Base-by-base conservation (phyloP, 2,888 invertebrate genomes). In the Ischnus inquisitorius region DNA sequence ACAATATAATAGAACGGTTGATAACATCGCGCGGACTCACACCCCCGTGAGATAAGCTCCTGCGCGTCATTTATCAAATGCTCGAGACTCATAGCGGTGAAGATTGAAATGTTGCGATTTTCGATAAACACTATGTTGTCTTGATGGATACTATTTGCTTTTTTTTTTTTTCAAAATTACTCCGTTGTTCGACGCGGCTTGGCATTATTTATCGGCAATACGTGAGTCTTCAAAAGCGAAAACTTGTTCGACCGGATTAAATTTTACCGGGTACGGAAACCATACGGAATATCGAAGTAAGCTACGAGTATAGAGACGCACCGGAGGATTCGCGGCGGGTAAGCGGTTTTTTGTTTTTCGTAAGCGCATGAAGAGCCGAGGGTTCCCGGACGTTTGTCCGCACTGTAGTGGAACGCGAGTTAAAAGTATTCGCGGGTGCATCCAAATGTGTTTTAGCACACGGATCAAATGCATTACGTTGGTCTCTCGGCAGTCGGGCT, bases 371-470 rank as follows among this genome's bases (percentile, higher is more conserved):
- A 88, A 87, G 85, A 71, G 43, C 83, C 83, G 79, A 83, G 83
- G 88, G 86, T 86, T 48, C 43, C 54, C 22, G 10, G 1, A 4
- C 16, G 79, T 19, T 69, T 48, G 62, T 67, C 43, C 16, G 75
- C 54, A 8, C 25, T 51, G 68, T 64, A 67, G 60, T 60, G 2
- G 28, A 60, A 60, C 60, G 51, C 12, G 39, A 71, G 39, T 16
- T 65, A 82, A 82, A 72, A 28, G 67, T 75, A 76, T 82, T 82
- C 75, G 71, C 75, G 65, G 65, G 74, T 88, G 89, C 90, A 91
- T 90, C 90, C 89, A 89, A 92, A 92, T 92, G 91, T 91, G 92
- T 92, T 93, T 92, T 92, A 92, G 90, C 92, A 89, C 88, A 89
- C 88, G 91, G 92, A 92, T 92, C 92, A 92, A 92, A 91, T 93